Percentiles rank a stretch among this genome's conserved stretches.
These are phyloP conservation scores for Spea bombifrons DNA, from an alignment of 2,113 vertebrate genomes.

Conservation along the genomic window DNA sequence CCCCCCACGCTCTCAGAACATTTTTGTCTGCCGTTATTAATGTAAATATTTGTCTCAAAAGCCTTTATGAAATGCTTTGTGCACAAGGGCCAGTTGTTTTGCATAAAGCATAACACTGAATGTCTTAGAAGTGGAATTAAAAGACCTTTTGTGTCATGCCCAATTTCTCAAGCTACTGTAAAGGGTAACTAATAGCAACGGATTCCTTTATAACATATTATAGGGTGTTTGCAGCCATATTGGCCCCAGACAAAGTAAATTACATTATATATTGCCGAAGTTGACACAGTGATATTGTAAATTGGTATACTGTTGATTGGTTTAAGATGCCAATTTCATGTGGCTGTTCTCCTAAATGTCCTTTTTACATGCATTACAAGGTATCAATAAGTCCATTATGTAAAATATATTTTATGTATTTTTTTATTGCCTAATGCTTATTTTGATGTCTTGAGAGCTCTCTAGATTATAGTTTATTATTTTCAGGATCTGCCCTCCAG, in stretches of 20 bases:
- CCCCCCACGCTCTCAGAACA: background rate
- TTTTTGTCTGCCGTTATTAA: constrained; percentile 26
- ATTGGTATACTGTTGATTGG: background rate
- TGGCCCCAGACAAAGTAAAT: constrained; percentile 2
- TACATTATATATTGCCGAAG: background rate
- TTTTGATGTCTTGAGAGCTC: background rate
- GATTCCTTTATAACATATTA: background rate
- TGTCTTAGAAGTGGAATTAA: constrained; percentile 6
- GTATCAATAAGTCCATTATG: background rate
- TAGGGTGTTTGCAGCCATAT: constrained; percentile 2
- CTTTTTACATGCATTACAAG: background rate
- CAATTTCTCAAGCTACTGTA: background rate
- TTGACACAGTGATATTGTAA: background rate
- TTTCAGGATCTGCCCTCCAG: background rate
- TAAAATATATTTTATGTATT: background rate
- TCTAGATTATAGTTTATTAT: background rate
- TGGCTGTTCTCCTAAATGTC: background rate
- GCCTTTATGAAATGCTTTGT: constrained; percentile 9
- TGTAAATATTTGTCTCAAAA: constrained; percentile 34
- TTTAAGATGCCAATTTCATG: background rate
- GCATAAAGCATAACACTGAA: constrained; percentile 13
- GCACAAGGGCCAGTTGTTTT: constrained; percentile 9
- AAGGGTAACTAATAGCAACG: background rate
- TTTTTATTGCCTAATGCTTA: background rate
- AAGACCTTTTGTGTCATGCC: constrained; percentile 8